Conservation (phyloP, 2,113 vertebrate species). For the Scomber colias region DNA sequence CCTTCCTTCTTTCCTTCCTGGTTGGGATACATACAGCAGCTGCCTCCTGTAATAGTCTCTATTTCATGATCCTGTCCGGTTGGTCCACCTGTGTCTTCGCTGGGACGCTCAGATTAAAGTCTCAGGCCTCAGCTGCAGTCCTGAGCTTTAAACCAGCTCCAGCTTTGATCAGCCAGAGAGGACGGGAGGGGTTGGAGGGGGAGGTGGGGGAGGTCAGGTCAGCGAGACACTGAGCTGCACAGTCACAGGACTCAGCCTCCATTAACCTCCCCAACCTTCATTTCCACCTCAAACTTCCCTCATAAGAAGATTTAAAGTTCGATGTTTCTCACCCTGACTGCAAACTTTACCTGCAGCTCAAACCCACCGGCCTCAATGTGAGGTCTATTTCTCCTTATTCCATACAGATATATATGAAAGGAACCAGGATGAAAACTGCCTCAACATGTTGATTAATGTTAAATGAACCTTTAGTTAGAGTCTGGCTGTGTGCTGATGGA, state of each 20-base stretch:
- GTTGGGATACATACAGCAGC: too few species aligned
- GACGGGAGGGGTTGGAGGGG: background rate
- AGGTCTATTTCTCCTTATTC: too few species aligned
- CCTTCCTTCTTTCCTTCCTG: too few species aligned
- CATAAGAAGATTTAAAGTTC: constrained; percentile 20
- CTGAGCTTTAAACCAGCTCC: background rate
- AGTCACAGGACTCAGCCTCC: constrained; percentile 14
- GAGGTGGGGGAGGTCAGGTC: background rate
- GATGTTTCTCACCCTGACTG: background rate
- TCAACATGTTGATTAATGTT: too few species aligned
- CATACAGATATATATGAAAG: too few species aligned
- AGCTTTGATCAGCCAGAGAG: constrained; percentile 36
- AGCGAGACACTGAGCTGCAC: background rate
- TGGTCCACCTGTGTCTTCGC: constrained; percentile 1
- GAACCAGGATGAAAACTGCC: too few species aligned
- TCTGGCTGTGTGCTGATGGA: too few species aligned
- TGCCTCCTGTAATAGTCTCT: background rate
- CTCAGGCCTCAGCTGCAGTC: constrained; percentile 29
- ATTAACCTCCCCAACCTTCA: constrained; percentile 27
- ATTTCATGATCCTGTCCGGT: background rate
- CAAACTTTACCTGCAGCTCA: background rate
- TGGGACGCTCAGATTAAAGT: background rate
- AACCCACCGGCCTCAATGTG: too few species aligned
- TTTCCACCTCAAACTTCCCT: background rate
- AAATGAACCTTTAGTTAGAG: too few species aligned